Evolutionary conservation across 2,113 vertebrate species (phyloP), one percentile per base, ranked within the genome.

Genomic region (Eurypyga helias): DNA sequence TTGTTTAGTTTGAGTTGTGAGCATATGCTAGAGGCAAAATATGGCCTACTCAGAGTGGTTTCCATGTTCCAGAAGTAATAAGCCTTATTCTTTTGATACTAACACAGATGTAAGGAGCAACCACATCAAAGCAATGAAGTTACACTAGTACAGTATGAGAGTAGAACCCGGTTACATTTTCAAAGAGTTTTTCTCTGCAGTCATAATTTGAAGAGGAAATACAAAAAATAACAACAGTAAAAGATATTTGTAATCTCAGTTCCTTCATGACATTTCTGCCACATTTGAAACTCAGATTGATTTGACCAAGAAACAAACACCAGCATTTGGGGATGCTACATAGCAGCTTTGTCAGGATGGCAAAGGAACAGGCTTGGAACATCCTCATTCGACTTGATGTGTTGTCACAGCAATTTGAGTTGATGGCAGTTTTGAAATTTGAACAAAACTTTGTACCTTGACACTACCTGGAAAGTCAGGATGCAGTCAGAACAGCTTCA

Each of bases 401-500:
- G 78, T 87, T 97, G 96, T 97, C 95, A 97, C 69, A 93, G 69
- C 90, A 94, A 96, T 95, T 96, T 86, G 78, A 73, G 61, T 45
- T 49, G 78, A 66, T 70, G 79, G 86, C 91, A 88, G 65, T 69
- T 96, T 64, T 91, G 75, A 94, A 90, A 96, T 86, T 78, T 19
- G 55, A 95, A 92, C 71, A 95, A 92, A 94, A 93, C 86, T 94
- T 92, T 43, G 31, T 76, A 80, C 76, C 84, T 91, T 95, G 86
- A 88, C 81, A 70, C 82, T 82, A 95, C 71, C 84, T 94, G 81
- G 76, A 86, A 88, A 96, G 73, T 64, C 87, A 91, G 80, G 60
- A 87, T 66, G 82, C 87, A 96, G 90, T 96, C 96, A 96, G 81
- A 96, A 91, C 71, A 88, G 51, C 82, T 97, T 96, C 92, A 94